Evolutionary conservation across 2,797 vertebrate species (phyloP).

Genomic region (Propithecus perrieri): DNA sequence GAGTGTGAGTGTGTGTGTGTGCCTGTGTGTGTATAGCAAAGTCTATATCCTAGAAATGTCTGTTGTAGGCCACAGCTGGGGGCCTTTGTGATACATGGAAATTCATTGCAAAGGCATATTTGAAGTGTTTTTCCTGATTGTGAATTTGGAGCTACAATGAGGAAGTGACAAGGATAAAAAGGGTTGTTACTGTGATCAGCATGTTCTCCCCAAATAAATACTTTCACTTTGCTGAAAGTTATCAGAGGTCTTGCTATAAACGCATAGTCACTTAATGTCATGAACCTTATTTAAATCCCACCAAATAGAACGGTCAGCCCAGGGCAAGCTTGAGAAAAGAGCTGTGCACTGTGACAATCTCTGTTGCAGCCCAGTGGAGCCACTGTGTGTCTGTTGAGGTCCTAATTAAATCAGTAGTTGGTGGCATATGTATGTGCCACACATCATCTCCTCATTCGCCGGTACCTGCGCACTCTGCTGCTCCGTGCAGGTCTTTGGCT

Average conservation of each 20-base stretch:
- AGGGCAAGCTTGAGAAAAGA: neutral
- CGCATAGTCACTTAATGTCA: neutral
- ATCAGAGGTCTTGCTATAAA: neutral
- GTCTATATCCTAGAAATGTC: neutral
- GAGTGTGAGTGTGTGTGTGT: neutral
- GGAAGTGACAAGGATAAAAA: neutral
- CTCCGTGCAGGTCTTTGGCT: rapidly evolving
- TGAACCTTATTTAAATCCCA: neutral
- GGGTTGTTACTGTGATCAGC: neutral
- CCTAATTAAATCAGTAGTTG: neutral
- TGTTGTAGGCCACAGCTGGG: neutral
- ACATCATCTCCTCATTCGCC: rapidly evolving
- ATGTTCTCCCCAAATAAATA: neutral
- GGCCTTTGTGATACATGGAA: neutral
- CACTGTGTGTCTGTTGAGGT: neutral
- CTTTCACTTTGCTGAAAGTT: neutral
- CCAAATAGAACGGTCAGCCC: neutral
- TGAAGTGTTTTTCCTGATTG: neutral
- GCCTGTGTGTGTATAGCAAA: neutral
- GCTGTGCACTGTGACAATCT: neutral
- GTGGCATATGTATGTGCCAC: rapidly evolving
- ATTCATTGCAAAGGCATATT: neutral
- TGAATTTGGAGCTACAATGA: neutral
- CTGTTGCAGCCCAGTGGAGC: rapidly evolving
- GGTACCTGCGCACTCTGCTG: rapidly evolving